phyloP scores from a whole-genome alignment of 1,140 invertebrate genomes.

The Ceratosolen fusciceps region DNA sequence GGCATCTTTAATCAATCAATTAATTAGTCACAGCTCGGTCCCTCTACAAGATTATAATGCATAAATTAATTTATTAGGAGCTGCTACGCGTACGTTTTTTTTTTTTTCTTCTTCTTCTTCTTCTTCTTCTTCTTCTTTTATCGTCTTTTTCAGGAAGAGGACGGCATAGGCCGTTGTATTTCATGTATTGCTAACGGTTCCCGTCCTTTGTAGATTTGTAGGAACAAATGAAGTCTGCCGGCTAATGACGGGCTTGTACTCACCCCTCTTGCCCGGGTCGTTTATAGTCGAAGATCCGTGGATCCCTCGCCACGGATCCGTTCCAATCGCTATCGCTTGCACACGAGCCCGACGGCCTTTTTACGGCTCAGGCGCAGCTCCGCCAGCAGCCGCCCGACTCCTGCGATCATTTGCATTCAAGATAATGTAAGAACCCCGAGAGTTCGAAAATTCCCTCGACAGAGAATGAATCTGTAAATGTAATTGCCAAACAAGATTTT shows the following conservation, averaged over 20 bases:
- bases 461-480: neutral
- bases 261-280: neutral
- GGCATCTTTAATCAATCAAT: slow-evolving; percentile 27
- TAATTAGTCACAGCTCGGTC: slow-evolving; percentile 3
- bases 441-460: slow-evolving; percentile 40
- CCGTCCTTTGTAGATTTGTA: slow-evolving; percentile 32
- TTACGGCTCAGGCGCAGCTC: slow-evolving; percentile 2
- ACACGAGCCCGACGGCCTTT: neutral
- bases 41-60: neutral
- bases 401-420: slow-evolving; percentile 59
- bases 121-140: too few relatives aligned
- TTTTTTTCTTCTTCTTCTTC: neutral
- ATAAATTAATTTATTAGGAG: slow-evolving; percentile 28
- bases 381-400: slow-evolving; percentile 34
- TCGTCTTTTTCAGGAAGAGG: too few relatives aligned
- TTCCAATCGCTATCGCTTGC: neutral
- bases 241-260: slow-evolving; percentile 33
- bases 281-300: neutral
- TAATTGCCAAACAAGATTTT: neutral
- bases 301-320: neutral
- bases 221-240: slow-evolving; percentile 17
- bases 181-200: neutral
- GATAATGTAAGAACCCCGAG: neutral
- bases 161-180: too few relatives aligned
- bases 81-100: neutral